Percentiles rank a stretch among this genome's conserved stretches.
These are phyloP conservation scores for Leptoclinus maculatus DNA, from an alignment of 2,797 vertebrate genomes.

Conservation along the genomic window DNA sequence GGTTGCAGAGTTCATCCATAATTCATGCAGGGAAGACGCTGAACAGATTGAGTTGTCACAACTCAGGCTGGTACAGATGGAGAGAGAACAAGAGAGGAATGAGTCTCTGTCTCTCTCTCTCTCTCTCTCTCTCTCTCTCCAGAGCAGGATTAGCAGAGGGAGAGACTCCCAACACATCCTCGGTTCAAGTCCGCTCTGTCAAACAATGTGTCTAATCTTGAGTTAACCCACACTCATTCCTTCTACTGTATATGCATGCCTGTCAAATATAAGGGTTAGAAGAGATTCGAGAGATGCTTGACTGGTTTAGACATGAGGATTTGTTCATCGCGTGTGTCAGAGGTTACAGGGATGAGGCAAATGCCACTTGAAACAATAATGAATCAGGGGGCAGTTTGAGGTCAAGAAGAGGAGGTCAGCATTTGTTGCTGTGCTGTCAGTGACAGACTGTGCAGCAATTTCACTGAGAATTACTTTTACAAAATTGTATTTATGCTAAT, in stretches of 20 bases:
- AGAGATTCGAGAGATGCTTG: slow-evolving; percentile 35
- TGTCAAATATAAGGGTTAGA: slow-evolving; percentile 25
- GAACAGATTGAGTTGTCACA: slow-evolving; percentile 74
- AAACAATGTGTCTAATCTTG: slow-evolving; percentile 47
- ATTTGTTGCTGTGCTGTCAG: background rate
- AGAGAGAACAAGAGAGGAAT: slow-evolving; percentile 34
- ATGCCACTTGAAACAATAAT: slow-evolving; percentile 20
- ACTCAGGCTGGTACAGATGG: slow-evolving; percentile 42
- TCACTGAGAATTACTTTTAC: background rate
- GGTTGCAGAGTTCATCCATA: slow-evolving; percentile 67
- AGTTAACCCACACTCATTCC: slow-evolving; percentile 34
- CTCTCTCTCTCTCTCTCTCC: slow-evolving; percentile 6
- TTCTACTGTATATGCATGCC: background rate
- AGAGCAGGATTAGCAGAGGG: slow-evolving; percentile 35
- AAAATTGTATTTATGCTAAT: background rate
- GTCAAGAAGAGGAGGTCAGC: slow-evolving; percentile 11
- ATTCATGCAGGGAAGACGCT: slow-evolving; percentile 63
- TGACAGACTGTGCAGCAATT: background rate
- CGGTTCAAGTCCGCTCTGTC: slow-evolving; percentile 51
- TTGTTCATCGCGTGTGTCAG: slow-evolving; percentile 35
- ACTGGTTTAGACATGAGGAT: slow-evolving; percentile 40
- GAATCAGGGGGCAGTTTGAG: background rate
- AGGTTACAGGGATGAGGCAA: slow-evolving; percentile 19
- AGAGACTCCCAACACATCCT: slow-evolving; percentile 8
- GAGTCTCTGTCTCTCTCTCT: slow-evolving; percentile 11